Evolutionary conservation across 2,888 invertebrate genomes (phyloP).

Genomic region (Apomyelois bistriatella): DNA sequence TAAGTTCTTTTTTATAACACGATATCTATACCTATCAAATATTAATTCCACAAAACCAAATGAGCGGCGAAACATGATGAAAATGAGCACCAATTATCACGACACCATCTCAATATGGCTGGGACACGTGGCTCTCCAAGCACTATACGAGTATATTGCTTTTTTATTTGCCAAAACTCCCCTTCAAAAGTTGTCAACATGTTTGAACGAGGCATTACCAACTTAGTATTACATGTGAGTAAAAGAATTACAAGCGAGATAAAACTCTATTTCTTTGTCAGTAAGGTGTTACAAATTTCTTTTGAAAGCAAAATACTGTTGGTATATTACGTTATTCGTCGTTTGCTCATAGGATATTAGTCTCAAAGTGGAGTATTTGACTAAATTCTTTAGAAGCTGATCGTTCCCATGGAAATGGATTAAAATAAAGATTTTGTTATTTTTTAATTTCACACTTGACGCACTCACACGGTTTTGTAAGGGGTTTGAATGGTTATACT

Average conservation of each 20-base stretch:
- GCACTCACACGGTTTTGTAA: constrained; percentile 13
- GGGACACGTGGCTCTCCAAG: constrained; percentile 56
- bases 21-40: no score
- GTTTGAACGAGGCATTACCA: constrained; percentile 43
- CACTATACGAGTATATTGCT: constrained; percentile 53
- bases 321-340: constrained; percentile 38
- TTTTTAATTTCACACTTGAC: constrained; percentile 31
- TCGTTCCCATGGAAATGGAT: constrained; percentile 61
- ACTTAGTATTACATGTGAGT: constrained; percentile 9
- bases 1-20: no score
- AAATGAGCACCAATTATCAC: constrained; percentile 69
- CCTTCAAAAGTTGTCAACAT: constrained; percentile 74
- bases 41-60: neutral
- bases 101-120: constrained; percentile 66
- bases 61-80: constrained; percentile 23
- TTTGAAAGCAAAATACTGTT: constrained; percentile 25
- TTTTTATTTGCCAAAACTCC: constrained; percentile 72
- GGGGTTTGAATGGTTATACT: neutral
- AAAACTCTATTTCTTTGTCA: neutral
- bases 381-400: constrained; percentile 49
- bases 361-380: constrained; percentile 56
- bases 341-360: constrained; percentile 67
- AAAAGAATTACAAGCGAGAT: neutral
- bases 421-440: constrained; percentile 47
- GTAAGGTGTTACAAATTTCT: constrained; percentile 16